Evolutionary conservation across 2,888 invertebrate genomes (phyloP), one percentile per base, ranked within the genome.

Genomic region (Agrilus biguttatus): DNA sequence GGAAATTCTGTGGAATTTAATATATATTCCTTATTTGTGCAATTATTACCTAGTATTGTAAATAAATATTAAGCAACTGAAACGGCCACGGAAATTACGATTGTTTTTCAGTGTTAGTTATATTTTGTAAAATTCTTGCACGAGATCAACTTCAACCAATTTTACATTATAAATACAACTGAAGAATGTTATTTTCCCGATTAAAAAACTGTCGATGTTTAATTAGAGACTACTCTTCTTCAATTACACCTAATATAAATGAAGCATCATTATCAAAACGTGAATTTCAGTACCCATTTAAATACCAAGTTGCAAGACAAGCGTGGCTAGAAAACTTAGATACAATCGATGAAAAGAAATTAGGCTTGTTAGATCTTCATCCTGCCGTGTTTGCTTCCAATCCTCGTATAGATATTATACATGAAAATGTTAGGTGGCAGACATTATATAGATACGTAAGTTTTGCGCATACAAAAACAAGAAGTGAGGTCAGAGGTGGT

Each of bases 361-460:
- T 90, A n/a, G 91, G 88, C 0, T 63, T 96, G 2, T 69, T 95
- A 32, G 83, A 88, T 60, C 68, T 98, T 34, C 95, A 98, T 69
- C 95, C 97, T 0, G 77, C 80, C 47, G 71, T 96, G 8, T 96
- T 87, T 65, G 90, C 81, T 1, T 70, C 75, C 0, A 75, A 78
- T 53, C 95, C 95, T 1, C 74, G 93, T 41, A 74, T 92, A 33
- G 95, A 96, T 63, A 66, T 93, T 10, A 79, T 97, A 41, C 82
- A 86, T 49, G 73, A 78, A 49, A 97, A 97, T 71, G 68, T 90
- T 19, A 66, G 69, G 40, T 96, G 96, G 95, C 95, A 96, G 62
- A 68, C 55, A 49, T 72, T 79, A 49, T 93, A 90, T 62, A 75
- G 80, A 60, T 80, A 71, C 69, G 85, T 96, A 64, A 80, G 83